Conservation (phyloP, 2,113 vertebrate genomes). For the pig (Sus scrofa) region T2T-Sscrofa CM000828.6:33663501-33664000, state of each 20-base stretch:
- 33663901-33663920: background rate
- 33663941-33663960: background rate
- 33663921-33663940: background rate
- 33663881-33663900: background rate
- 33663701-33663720: background rate
- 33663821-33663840: background rate
- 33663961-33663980: background rate
- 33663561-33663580: background rate
- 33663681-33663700: background rate
- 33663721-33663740: background rate
- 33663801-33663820: background rate
- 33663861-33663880: background rate
- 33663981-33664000: background rate
- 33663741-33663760: background rate
- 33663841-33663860: background rate
- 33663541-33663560: background rate
- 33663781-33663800: conserved; percentile 20
- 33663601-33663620: background rate
- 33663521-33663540: background rate
- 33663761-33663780: background rate
- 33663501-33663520: background rate
- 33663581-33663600: background rate
- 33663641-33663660: background rate
- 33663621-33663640: background rate
- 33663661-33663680: background rate